Evolutionary conservation across 2,888 invertebrate species (phyloP), one percentile per base, ranked within the genome.

Genomic region (Crepidodera aurea): DNA sequence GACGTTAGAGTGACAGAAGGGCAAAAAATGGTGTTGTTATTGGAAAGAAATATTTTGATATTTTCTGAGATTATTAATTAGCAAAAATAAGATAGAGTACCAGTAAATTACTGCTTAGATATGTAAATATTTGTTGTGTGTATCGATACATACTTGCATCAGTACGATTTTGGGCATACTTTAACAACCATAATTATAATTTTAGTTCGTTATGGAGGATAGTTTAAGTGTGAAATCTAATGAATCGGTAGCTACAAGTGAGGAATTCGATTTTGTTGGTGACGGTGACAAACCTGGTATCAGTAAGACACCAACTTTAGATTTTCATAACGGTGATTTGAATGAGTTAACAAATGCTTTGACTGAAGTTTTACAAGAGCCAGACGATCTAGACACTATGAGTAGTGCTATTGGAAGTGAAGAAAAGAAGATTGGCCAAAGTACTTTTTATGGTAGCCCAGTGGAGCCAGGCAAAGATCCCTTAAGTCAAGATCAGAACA

Each of bases 201-300:
- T 67, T 29, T 42, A 63, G 62, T 64, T 71, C 71, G 83, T 83
- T 80, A 87, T 87, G 87, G 87, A 87, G 85, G 87, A 87, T 84
- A 85, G 84, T 78, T 80, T 87, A 74, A 88, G 88, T 78, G 85
- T 87, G 56, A 87, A 87, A 81, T 89, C 89, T 64, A 85, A 86
- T 78, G 89, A 89, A 82, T 89, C 90, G 64, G 83, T 87, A 77
- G 86, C 87, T 64, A 88, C 87, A 60, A 88, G 88, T 76, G 89
- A 90, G 73, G 89, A 89, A 78, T 90, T 87, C 81, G 89, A 89
- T 79, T 86, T 90, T 75, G 84, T 90, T 64, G 85, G 84, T 68
- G 44, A 44, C 22, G 85, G 46, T 25, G 86, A 86, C 55, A 84
- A 83, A 72, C 79, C 81, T 7, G 83, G 79, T 19, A 73, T 73